Evolutionary conservation across 2,113 vertebrate species (phyloP).

Genomic region (Rostratula benghalensis): DNA sequence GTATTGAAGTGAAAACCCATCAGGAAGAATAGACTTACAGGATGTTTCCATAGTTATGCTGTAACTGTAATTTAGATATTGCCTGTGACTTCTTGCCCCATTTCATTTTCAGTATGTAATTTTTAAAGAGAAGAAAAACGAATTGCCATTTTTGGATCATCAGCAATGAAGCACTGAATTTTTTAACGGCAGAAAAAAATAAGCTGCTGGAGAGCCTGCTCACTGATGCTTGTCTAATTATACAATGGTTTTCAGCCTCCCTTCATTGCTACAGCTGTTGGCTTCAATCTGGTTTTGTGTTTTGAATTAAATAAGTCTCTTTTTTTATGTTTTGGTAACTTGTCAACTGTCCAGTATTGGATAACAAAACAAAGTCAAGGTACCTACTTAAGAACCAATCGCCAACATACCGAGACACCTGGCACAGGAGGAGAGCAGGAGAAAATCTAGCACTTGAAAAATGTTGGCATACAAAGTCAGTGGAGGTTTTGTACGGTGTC

Average conservation of each 20-base stretch:
- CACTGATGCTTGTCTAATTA: slow-evolving; percentile 20
- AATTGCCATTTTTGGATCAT: background rate
- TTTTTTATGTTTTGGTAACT: background rate
- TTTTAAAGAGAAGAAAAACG: slow-evolving; percentile 3
- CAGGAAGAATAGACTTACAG: background rate
- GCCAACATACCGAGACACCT: background rate
- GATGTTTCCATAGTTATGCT: background rate
- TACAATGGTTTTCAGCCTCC: slow-evolving; percentile 15
- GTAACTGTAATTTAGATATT: background rate
- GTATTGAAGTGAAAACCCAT: background rate
- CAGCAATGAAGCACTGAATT: background rate
- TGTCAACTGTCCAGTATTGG: background rate
- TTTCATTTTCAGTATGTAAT: background rate
- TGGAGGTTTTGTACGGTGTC: too few relatives aligned
- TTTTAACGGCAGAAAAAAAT: background rate
- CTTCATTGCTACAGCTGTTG: slow-evolving; percentile 12
- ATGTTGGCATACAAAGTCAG: background rate
- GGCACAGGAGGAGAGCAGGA: background rate
- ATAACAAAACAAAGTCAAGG: background rate
- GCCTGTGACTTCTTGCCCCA: background rate
- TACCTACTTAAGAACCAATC: background rate
- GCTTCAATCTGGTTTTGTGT: background rate
- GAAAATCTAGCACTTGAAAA: background rate
- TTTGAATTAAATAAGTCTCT: slow-evolving; percentile 32
- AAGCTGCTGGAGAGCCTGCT: slow-evolving; percentile 12